Percentiles rank a stretch among this genome's conserved stretches.
Evolutionary conservation across 2,797 vertebrate species (phyloP).

Genomic region (Dromococcyx pavoninus): DNA sequence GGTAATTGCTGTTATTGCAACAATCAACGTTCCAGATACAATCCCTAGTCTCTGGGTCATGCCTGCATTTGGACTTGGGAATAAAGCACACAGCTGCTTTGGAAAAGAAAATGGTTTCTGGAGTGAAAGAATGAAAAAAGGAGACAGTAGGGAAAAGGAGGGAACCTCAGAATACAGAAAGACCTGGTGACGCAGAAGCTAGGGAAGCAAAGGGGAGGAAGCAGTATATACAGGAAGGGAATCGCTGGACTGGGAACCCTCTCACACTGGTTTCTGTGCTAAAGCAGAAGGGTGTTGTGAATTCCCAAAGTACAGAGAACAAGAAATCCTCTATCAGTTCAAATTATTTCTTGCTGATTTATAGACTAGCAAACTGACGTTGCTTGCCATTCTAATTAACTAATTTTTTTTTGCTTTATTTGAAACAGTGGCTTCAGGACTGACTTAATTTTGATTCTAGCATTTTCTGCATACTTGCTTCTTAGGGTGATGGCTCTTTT

Average conservation of each 20-base stretch:
- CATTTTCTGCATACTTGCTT: not conserved
- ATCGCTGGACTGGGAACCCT: not conserved
- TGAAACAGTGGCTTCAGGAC: not conserved
- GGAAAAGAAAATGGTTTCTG: not conserved
- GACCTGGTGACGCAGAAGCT: not conserved
- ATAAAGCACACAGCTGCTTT: not conserved
- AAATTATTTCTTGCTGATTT: not conserved
- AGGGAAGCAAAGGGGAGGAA: not conserved
- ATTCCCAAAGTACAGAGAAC: not conserved
- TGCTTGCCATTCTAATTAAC: not conserved
- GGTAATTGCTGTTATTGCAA: not conserved
- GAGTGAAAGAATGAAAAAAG: not conserved
- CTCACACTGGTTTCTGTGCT: not conserved
- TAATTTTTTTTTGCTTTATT: not conserved
- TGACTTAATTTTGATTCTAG: not conserved
- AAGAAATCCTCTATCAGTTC: not conserved
- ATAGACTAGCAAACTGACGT: not conserved
- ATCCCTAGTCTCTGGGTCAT: not conserved
- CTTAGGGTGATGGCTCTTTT: not conserved
- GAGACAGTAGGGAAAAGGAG: not conserved
- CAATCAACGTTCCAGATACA: not conserved
- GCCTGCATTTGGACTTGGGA: not conserved
- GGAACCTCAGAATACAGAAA: not conserved
- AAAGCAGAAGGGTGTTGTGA: not conserved
- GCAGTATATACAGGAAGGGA: not conserved